Evolutionary conservation across 2,888 invertebrate species (phyloP).

Genomic region (Tiliacea aurago): DNA sequence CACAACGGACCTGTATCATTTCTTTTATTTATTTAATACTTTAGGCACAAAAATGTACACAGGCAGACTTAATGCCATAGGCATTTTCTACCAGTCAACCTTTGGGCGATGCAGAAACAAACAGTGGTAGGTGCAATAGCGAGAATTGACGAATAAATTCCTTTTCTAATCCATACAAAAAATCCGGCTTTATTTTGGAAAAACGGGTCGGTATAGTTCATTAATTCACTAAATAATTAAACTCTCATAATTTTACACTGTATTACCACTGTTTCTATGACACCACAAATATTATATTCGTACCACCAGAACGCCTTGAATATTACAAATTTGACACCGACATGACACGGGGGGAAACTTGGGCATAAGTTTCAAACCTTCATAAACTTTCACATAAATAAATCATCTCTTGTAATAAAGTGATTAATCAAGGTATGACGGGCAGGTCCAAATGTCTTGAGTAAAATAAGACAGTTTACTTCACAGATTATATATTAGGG

Average conservation of each 20-base stretch:
- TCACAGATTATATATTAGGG: neutral
- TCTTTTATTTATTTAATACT: too few relatives aligned
- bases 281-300: conserved; percentile 12
- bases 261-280: neutral
- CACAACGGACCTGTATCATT: too few relatives aligned
- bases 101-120: too few relatives aligned
- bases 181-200: neutral
- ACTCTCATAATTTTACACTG: conserved; percentile 11
- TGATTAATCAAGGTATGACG: conserved; percentile 44
- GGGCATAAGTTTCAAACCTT: conserved; percentile 34
- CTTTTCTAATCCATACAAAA: neutral
- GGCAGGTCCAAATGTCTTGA: neutral
- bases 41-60: too few relatives aligned
- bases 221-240: neutral
- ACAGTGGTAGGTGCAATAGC: too few relatives aligned
- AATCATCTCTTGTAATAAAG: conserved; percentile 30
- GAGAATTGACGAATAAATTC: too few relatives aligned
- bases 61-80: too few relatives aligned
- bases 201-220: neutral
- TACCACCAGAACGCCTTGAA: conserved; percentile 11
- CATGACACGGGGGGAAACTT: conserved; percentile 42
- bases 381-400: conserved; percentile 37
- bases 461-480: neutral
- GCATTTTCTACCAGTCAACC: too few relatives aligned
- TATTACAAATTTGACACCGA: conserved; percentile 49